phyloP scores from a whole-genome alignment of 2,888 invertebrate species.

The Cordylochernes scorpioides region DNA sequence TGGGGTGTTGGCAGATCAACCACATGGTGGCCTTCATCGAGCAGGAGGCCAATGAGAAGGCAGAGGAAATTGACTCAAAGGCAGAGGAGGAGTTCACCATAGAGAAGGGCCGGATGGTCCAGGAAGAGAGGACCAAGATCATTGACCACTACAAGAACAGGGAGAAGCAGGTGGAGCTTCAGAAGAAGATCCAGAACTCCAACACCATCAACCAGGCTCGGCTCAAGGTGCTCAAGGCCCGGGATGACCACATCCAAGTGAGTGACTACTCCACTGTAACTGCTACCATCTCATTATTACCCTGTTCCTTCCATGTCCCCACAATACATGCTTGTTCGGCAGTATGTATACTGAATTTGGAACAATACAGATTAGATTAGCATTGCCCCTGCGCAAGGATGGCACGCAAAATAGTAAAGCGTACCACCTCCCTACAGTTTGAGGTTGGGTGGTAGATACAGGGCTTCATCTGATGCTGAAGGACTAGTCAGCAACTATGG shows the following conservation, averaged over 20 bases:
- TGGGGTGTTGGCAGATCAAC: no score
- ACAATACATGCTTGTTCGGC: no score
- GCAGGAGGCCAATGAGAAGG: constrained; percentile 99
- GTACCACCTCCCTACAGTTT: no score
- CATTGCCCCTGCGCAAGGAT: no score
- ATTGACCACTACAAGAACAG: constrained; percentile 98
- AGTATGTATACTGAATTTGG: no score
- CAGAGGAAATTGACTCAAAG: constrained; percentile 96
- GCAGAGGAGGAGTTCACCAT: constrained; percentile 99
- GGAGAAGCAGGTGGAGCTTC: constrained; percentile 94
- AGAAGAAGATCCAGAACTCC: constrained; percentile 96
- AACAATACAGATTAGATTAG: no score
- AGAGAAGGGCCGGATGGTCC: constrained; percentile 91
- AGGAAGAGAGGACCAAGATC: constrained; percentile 92
- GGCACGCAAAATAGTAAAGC: no score
- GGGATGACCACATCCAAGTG: constrained; percentile 59
- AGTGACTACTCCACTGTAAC: constrained; percentile 4
- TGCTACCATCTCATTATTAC: no score
- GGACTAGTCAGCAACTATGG: no score
- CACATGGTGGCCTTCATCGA: constrained; percentile 99
- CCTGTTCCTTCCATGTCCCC: no score
- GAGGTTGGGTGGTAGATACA: no score
- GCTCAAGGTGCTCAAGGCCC: constrained; percentile 73
- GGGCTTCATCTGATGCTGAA: no score
- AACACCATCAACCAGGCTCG: constrained; percentile 97